Base-by-base conservation (phyloP, 2,797 vertebrate species). In the Pseudomugil gertrudae region DNA sequence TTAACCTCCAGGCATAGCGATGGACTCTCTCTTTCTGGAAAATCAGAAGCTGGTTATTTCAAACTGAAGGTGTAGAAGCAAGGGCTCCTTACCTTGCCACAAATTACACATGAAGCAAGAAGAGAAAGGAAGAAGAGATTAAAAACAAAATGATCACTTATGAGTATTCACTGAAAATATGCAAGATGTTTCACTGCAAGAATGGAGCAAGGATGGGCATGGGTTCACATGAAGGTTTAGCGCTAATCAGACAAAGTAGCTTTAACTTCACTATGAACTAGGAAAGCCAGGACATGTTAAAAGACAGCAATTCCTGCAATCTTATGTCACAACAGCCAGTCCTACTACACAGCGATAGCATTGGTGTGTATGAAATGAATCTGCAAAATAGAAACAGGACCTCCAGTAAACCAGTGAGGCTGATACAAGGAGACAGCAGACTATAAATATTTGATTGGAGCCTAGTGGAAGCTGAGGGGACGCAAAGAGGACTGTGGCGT, bases 11-110 rank as follows among this genome's bases (percentile, higher is more conserved):
- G 33, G 59, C 45, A 51, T 0, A 55, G 53, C 45, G 45, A 40
- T 24, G 23, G 57, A 57, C 55, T 56, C 64, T 68, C 73, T 29
- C 29, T 3, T 29, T 38, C 57, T 36, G 50, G 75, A 71, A 85
- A 78, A 54, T 70, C 17, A 80, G 72, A 59, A 2, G 56, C 21
- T 74, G 59, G 76, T 80, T 75, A 74, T 74, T 71, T 78, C 45
- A 79, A 55, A 62, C 32, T 17, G 29, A 71, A 59, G 75, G 79
- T 48, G 74, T 27, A 50, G 80, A 88, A 83, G 81, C 87, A 63
- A 73, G 82, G 57, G 54, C 90, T 88, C 84, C 93, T 94, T 94
- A 94, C 93, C 92, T 93, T 91, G 89, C 72, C 91, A 93, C 72
- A 92, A 87, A 91, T 88, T 86, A 93, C 70, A 93, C 82, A 91